Conservation (phyloP, 2,113 vertebrate genomes). For the Corythornis madagascariensis region DNA sequence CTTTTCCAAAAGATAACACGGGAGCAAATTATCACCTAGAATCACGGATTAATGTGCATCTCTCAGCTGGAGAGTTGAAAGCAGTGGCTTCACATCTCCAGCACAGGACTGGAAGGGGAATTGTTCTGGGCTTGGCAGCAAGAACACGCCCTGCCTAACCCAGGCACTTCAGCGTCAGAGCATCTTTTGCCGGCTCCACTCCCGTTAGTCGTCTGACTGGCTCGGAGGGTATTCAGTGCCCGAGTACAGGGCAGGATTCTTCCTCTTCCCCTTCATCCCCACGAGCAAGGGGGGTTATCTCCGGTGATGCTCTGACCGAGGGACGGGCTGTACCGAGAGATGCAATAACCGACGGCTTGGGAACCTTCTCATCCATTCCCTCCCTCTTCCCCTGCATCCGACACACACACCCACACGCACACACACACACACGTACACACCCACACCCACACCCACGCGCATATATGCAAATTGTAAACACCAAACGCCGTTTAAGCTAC, state of each 20-base stretch:
- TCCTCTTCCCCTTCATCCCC: neutral
- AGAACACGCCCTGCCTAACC: slow-evolving; percentile 9
- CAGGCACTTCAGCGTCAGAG: neutral
- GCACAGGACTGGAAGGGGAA: slow-evolving; percentile 44
- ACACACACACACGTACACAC: neutral
- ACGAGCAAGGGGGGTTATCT: neutral
- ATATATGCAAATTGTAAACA: neutral
- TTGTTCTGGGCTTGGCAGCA: slow-evolving; percentile 45
- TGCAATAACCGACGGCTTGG: neutral
- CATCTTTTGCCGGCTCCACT: neutral
- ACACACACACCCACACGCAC: neutral
- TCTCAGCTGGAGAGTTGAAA: slow-evolving; percentile 53
- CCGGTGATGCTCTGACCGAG: neutral
- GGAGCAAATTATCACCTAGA: slow-evolving; percentile 27
- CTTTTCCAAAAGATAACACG: slow-evolving; percentile 47
- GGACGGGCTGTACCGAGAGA: neutral
- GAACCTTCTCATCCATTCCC: neutral
- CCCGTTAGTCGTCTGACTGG: neutral
- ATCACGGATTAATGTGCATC: slow-evolving; percentile 10
- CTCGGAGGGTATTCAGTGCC: neutral
- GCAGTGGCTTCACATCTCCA: slow-evolving; percentile 50
- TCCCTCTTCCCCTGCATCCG: neutral
- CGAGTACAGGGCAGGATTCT: neutral
- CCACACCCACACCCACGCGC: neutral
- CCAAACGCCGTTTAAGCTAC: slow-evolving; percentile 3